phyloP scores from a whole-genome alignment of 2,113 vertebrate species.

The Rhineura floridana region DNA sequence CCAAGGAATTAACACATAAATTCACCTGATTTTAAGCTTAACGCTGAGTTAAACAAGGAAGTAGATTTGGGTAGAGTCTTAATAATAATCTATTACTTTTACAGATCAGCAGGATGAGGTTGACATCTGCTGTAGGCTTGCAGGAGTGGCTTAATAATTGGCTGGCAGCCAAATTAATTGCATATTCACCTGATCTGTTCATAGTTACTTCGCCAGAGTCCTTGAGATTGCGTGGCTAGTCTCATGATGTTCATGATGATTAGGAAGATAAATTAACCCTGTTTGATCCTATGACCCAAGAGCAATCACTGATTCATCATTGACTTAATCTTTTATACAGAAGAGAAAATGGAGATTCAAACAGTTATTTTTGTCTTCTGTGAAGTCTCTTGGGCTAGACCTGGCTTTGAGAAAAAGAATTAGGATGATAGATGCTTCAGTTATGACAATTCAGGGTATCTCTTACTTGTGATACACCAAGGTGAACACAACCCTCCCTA shows the following conservation, averaged over 20 bases:
- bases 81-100: not conserved
- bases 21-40: not conserved
- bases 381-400: not conserved
- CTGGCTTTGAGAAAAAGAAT: not conserved
- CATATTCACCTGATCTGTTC: not conserved
- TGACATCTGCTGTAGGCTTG: not conserved
- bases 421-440: not conserved
- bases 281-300: not conserved
- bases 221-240: not conserved
- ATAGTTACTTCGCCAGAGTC: not conserved
- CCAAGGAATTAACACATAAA: conserved; percentile 12
- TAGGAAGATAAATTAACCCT: conserved; percentile 23
- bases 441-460: not conserved
- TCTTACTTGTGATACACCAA: not conserved
- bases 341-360: not conserved
- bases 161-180: not conserved
- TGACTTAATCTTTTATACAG: not conserved
- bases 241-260: not conserved
- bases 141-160: conserved; percentile 12
- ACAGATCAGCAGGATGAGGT: not conserved
- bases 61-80: accelerated
- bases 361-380: no score
- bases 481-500: not conserved
- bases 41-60: not conserved
- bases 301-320: not conserved